Percentiles rank a stretch among this genome's conserved stretches.
Evolutionary conservation across 2,888 invertebrate genomes (phyloP).

Genomic region (Bimastos eiseni): DNA sequence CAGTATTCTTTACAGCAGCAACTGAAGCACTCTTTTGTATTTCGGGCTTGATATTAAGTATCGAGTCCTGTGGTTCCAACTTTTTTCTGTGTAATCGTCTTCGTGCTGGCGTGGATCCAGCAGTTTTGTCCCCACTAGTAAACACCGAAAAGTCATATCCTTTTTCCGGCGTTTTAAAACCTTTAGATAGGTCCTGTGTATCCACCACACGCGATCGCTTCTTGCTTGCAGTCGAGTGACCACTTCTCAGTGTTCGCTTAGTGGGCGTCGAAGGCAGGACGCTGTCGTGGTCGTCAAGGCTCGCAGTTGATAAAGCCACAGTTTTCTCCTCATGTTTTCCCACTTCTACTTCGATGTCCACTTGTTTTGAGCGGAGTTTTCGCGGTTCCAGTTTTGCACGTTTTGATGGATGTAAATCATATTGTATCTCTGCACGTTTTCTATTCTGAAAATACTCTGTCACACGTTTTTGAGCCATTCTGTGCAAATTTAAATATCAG

Average conservation of each 20-base stretch:
- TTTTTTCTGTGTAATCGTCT: constrained; percentile 3
- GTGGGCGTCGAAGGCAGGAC: background rate
- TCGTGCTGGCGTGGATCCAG: background rate
- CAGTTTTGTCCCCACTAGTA: background rate
- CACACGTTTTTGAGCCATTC: constrained; percentile 13
- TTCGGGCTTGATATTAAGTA: background rate
- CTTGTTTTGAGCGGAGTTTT: background rate
- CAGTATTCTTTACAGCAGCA: background rate
- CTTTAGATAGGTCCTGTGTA: background rate
- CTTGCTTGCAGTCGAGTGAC: background rate
- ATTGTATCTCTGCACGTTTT: background rate
- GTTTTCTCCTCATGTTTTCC: background rate
- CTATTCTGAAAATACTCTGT: constrained; percentile 8
- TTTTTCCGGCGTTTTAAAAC: background rate
- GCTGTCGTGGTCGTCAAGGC: background rate
- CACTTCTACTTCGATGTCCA: background rate
- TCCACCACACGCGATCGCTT: background rate
- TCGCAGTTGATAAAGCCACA: background rate
- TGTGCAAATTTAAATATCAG: background rate
- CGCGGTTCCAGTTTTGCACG: constrained; percentile 17
- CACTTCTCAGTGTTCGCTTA: background rate
- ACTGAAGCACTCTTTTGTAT: background rate
- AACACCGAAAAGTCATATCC: constrained; percentile 20
- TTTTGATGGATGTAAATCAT: background rate
- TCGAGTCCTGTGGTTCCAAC: background rate